Evolutionary conservation across 2,888 invertebrate species (phyloP).

Genomic region (Blastobasis adustella): DNA sequence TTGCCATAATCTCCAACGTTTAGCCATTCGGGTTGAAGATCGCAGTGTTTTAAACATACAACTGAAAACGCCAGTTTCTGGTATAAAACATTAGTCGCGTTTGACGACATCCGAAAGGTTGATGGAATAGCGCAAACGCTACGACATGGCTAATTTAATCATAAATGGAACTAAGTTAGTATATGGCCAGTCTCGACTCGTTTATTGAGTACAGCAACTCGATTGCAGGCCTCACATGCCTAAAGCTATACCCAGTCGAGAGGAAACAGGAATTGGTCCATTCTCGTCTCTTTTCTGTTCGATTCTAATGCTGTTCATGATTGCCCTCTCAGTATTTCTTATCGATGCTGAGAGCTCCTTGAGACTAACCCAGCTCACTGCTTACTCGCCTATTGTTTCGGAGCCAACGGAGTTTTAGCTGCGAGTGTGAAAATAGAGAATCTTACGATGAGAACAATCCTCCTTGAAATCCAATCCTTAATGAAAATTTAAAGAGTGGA

Average conservation of each 20-base stretch:
- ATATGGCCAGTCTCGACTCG: neutral
- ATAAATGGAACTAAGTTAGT: slow-evolving; percentile 12
- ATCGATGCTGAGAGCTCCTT: slow-evolving; percentile 26
- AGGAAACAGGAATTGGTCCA: neutral
- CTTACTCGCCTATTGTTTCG: slow-evolving; percentile 38
- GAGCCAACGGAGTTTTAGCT: slow-evolving; percentile 24
- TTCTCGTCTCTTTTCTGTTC: too few relatives aligned
- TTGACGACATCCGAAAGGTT: neutral
- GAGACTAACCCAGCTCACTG: slow-evolving; percentile 38
- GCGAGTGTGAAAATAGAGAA: slow-evolving; percentile 25
- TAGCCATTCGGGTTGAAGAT: too few relatives aligned
- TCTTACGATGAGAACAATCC: neutral
- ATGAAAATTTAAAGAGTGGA: slow-evolving; percentile 7
- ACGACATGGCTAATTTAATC: neutral
- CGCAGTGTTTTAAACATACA: too few relatives aligned
- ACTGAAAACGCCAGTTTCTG: neutral
- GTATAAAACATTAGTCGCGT: slow-evolving; percentile 1
- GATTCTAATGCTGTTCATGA: too few relatives aligned
- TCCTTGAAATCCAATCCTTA: slow-evolving; percentile 18
- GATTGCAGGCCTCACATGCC: neutral
- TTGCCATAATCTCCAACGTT: too few relatives aligned
- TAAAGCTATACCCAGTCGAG: neutral
- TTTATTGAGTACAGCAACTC: neutral
- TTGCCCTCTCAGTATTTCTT: slow-evolving; percentile 6
- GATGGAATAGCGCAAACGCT: too few relatives aligned